These are phyloP conservation scores for Galeopsomyia nigrocyanea DNA, from an alignment of 2,888 invertebrate species.

Conservation along the genomic window DNA sequence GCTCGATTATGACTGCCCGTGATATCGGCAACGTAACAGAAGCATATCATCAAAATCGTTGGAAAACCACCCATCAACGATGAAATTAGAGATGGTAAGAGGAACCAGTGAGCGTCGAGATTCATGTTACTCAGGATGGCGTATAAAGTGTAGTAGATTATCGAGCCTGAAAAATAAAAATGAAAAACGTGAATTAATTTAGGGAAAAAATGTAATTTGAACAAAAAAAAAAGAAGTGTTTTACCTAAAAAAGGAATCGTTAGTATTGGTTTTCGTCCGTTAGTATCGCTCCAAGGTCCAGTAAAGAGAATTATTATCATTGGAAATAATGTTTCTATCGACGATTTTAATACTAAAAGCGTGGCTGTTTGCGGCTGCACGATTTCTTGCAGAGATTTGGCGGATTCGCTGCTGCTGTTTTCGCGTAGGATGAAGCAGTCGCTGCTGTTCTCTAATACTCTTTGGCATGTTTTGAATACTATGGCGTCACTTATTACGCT, in stretches of 20 bases:
- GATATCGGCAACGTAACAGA: conserved; percentile 42
- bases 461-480: conserved; percentile 78
- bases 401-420: conserved; percentile 71
- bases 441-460: conserved; percentile 72
- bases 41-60: conserved; percentile 36
- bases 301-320: conserved; percentile 37
- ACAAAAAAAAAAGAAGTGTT: not conserved
- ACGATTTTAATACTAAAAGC: conserved; percentile 30
- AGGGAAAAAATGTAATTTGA: too few relatives aligned
- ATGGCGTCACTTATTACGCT: conserved; percentile 77
- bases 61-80: conserved; percentile 46
- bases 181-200: not conserved
- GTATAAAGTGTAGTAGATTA: conserved; percentile 11
- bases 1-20: conserved; percentile 28
- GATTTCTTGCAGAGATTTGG: conserved; percentile 54
- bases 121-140: conserved; percentile 14
- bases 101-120: conserved; percentile 29
- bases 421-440: conserved; percentile 75
- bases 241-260: conserved; percentile 39
- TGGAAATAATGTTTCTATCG: conserved; percentile 42
- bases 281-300: conserved; percentile 46
- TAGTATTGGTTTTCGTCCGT: conserved; percentile 43
- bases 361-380: conserved; percentile 37
- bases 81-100: conserved; percentile 31
- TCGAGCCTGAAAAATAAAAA: conserved; percentile 27